Base-by-base conservation (phyloP, 2,113 vertebrate genomes). In the Dissostichus mawsoni region DNA sequence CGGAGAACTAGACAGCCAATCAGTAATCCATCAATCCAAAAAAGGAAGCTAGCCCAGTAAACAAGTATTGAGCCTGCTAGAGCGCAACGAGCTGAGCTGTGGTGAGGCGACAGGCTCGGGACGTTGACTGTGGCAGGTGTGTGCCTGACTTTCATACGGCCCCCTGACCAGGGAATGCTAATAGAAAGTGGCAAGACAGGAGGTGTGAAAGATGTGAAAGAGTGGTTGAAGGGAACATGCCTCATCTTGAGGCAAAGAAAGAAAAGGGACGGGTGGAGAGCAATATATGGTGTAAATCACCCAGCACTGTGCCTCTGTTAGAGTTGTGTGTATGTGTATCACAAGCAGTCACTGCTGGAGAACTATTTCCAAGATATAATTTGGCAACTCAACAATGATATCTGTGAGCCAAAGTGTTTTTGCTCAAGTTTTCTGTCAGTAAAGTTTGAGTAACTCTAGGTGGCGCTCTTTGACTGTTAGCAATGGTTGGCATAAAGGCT, bases 81-180 rank as follows among this genome's bases (percentile, higher is more conserved):
- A 61, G 12, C 25, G 44, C 50, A 53, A 41, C 51, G 33, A 76
- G 25, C 51, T 66, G 80, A 88, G 45, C 12, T 77, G 69, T 45
- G 58, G 48, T 52, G 69, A 78, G 23, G 69, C 18, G 82, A 78
- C 82, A 80, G 70, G 61, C 57, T 66, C 16, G 10, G 41, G 85
- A 76, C 74, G 50, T 55, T n/a, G 53, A 53, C 58, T 69, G 84
- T 69, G 78, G 80, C 85, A 91, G 88, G 85, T 90, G 87, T 88
- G 84, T 53, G 71, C 56, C 61, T 77, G 78, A 71, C 73, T 79
- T 82, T 92, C 81, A 85, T 78, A 82, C 11, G 58, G 74, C 50
- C 71, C 44, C 80, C 51, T 79, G 88, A 81, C 62, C 81, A 76
- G 59, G 45, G 16, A 87, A 80, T 48, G 78, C 80, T 91, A 74